phyloP scores from a whole-genome alignment of 2,888 invertebrate genomes.

The Frankliniella intonsa region DNA sequence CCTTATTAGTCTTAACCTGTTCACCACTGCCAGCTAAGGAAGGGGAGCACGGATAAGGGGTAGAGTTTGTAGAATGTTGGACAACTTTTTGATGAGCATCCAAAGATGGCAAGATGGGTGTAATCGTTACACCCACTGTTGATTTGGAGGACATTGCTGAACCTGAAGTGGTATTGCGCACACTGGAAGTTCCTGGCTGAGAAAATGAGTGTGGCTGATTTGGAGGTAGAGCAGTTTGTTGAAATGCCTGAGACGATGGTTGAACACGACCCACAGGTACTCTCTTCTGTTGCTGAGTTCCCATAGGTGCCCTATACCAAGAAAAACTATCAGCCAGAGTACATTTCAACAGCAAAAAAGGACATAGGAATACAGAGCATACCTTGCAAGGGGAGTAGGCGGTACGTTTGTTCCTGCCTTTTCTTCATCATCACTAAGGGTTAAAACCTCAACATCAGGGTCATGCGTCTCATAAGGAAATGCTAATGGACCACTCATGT shows the following conservation, averaged over 20 bases:
- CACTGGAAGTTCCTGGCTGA: no score
- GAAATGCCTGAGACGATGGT: not conserved
- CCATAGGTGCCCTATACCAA: not conserved
- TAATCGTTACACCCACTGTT: no score
- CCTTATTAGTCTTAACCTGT: no score
- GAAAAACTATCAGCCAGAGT: not conserved
- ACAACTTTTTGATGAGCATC: no score
- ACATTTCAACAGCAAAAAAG: not conserved
- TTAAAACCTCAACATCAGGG: not conserved
- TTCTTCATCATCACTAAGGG: not conserved
- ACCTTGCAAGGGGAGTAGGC: not conserved
- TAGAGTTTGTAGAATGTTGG: no score
- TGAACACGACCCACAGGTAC: not conserved
- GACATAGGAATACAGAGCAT: not conserved
- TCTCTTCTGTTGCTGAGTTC: no score
- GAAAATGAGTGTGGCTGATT: not conserved
- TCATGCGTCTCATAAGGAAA: not conserved
- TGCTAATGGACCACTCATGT: not conserved
- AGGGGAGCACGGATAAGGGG: no score
- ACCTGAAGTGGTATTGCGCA: no score
- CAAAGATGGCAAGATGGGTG: no score
- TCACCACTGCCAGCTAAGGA: no score
- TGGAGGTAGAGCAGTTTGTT: not conserved
- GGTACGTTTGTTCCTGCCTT: not conserved
- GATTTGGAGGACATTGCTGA: no score